Base-by-base conservation (phyloP, 2,113 vertebrate species). In the Stictonetta naevosa region DNA sequence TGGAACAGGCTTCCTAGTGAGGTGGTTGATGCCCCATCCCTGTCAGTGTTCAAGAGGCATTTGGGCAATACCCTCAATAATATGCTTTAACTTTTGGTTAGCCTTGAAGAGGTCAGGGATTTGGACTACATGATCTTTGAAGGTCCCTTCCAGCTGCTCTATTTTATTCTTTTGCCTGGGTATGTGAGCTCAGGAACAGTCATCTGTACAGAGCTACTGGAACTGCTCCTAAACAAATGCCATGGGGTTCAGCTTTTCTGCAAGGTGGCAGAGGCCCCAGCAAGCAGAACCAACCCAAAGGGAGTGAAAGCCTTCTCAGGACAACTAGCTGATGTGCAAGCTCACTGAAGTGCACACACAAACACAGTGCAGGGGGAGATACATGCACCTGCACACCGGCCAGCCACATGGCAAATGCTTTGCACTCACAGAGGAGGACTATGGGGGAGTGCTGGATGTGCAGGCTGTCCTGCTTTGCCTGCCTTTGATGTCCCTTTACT, bases 301-400 rank as follows among this genome's bases (percentile, higher is more conserved):
- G 13, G 36, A 42, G 29, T 16, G 31, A 42, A 79, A 46, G 38
- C 28, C n/a, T 40, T 59, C 48, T 55, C n/a, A 50, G 42, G n/a
- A 25, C 16, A 29, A 26, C 17, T 19, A 12, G 53, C 16, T 38
- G 38, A 44, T 2, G 4, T 40, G 17, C 34, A 52, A 42, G 59
- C 44, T 13, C 23, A 52, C 13, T 50, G 29, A 17, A 28, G 29
- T 6, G 55, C 5, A 0, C 34, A 55, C 34, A 40, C 13, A 40
- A 60, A 40, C 20, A 16, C 53, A 33, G 42, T 10, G 38, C 28
- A 59, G 25, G 38, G 29, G 40, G 33, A 36, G 29, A 40, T 8
- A 23, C 2, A 0, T 28, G 34, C 29, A 28, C 34, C 55, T 19
- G 52, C 52, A 58, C 33, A 36, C 1, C 1, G 33, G 14, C 40